Percentiles rank a stretch among this genome's conserved stretches.
phyloP scores from a whole-genome alignment of 2,113 vertebrate genomes.

The Prinia subflava region DNA sequence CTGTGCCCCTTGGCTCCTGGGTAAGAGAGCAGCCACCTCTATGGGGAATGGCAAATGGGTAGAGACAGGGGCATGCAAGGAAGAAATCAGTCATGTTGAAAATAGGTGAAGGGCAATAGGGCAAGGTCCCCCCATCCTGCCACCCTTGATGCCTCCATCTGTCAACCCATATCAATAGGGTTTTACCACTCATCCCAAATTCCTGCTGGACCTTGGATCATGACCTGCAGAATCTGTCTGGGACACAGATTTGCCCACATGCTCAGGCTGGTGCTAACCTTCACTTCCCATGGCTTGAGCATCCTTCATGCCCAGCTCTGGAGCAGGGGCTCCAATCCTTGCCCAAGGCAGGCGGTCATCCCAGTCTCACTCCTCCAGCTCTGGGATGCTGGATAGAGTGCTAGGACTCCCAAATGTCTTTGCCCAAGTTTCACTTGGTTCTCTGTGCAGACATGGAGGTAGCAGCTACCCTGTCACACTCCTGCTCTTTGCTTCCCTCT shows the following conservation, averaged over 20 bases:
- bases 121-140: not conserved
- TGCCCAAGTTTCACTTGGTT: not conserved
- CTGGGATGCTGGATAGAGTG: not conserved
- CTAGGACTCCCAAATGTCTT: not conserved
- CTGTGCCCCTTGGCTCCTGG: slow-evolving; percentile 97
- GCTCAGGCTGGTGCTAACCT: not conserved
- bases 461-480: not conserved
- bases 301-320: not conserved
- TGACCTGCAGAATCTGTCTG: not conserved
- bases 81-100: not conserved
- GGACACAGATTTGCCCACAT: not conserved
- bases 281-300: rapidly evolving
- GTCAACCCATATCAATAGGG: not conserved
- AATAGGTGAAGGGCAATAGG: not conserved
- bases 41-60: not conserved
- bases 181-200: not conserved
- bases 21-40: slow-evolving; percentile 75
- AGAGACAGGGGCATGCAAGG: not conserved
- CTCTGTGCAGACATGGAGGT: not conserved
- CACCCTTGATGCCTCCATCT: rapidly evolving
- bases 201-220: not conserved
- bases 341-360: not conserved
- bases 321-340: not conserved
- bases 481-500: slow-evolving; percentile 30
- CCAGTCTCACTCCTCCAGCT: not conserved